Base-by-base conservation (phyloP, 2,797 vertebrate genomes). In the Lindbergichthys nudifrons region DNA sequence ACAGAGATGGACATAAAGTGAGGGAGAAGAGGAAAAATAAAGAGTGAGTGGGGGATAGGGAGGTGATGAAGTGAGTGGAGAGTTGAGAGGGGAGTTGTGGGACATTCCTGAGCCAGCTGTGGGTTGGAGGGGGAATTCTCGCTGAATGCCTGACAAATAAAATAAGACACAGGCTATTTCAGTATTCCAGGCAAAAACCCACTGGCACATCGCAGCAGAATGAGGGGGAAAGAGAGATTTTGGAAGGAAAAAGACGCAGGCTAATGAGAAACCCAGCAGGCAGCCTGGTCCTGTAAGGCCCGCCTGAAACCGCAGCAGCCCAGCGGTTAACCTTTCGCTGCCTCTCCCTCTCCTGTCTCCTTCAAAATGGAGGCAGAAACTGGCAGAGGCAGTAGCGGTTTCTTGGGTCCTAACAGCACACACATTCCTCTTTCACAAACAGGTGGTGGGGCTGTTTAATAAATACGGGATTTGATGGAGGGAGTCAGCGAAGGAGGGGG, bases 31-130 rank as follows among this genome's bases (percentile, higher is more conserved):
- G 80, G 75, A 58, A 79, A 77, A 67, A 68, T 79, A 77, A 83
- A 84, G 63, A 82, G 66, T 0, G 26, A 79, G 74, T 6, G 68
- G 86, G 79, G 84, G 72, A 80, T 60, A 80, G 75, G 76, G 85
- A 86, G 83, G 90, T 85, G 86, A 91, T 87, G 87, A 89, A 91
- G 89, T 89, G 88, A 87, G 84, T 65, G 73, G 83, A 92, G 91
- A 87, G 75, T 83, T 80, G 70, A 89, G 90, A 84, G 88, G 82
- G 76, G 89, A 89, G 85, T 87, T 70, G 68, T 76, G 78, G 87
- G 88, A 93, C 93, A 94, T 95, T 95, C 92, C 93, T 90, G 82
- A 88, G 87, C 91, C 93, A 94, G 93, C 94, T 94, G 94, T 88
- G 94, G 94, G 94, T 94, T 94, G 90, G 89, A 94, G 90, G 89